Evolutionary conservation across 2,797 vertebrate species (phyloP).

Genomic region (Smutsia gigantea): DNA sequence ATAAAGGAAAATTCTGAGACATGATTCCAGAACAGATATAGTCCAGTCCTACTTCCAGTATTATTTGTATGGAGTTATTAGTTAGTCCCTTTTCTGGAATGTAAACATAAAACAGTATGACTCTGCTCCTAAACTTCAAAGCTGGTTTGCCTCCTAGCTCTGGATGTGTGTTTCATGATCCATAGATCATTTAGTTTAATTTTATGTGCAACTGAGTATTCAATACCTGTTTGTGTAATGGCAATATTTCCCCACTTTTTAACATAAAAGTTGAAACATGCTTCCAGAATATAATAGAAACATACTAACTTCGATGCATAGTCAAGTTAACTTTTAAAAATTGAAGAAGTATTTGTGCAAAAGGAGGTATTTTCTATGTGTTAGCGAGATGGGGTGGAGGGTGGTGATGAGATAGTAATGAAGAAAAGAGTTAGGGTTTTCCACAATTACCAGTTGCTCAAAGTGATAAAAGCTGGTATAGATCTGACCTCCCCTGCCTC

Average conservation of each 20-base stretch:
- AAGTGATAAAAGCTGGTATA: neutral
- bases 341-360: neutral
- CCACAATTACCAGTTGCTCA: neutral
- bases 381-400: neutral
- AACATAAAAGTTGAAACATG: neutral
- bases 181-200: neutral
- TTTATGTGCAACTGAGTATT: neutral
- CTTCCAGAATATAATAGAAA: neutral
- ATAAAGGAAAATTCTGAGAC: neutral
- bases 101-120: neutral
- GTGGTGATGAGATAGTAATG: neutral
- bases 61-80: neutral
- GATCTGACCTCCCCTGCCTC: neutral
- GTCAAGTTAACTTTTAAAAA: constrained; percentile 43
- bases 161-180: too few species aligned
- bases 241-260: neutral
- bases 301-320: neutral
- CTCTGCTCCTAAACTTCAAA: neutral
- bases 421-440: neutral
- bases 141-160: neutral
- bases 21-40: neutral
- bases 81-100: neutral
- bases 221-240: neutral
- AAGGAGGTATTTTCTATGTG: neutral
- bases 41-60: neutral